Evolutionary conservation across 2,113 vertebrate genomes (phyloP), one percentile per base, ranked within the genome.

Genomic region (Micromys minutus): DNA sequence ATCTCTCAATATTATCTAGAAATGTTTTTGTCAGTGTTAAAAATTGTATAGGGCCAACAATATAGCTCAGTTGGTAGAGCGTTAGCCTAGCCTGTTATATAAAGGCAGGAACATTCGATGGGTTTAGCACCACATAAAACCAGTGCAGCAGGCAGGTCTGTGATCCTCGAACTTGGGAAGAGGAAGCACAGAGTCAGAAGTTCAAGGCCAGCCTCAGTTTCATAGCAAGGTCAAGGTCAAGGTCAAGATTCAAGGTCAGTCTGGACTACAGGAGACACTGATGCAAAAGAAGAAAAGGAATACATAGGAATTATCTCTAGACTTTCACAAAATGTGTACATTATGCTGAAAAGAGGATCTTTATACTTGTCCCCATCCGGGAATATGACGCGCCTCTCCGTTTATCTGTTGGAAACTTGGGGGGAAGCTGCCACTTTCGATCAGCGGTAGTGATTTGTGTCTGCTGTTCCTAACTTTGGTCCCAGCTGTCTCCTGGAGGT

Each of bases 391-490:
- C 45, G 6, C 86, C 75, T 96, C 65, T 77, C 10, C 22, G 45
- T 83, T 79, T 87, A 19, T 59, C 61, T 55, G 71, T 42, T 69
- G 22, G 42, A 81, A 12, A 16, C 26, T 81, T 15, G 45, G 63
- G 21, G 34, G 45, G 34, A 65, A 9, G 9, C 59, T 76, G 21
- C 39, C 10, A 63, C 90, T 96, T 87, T 87, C 57, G 52, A 36
- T 85, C 47, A 19, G 4, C 31, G 15, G 34, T n/a, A 39, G n/a
- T 55, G 22, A 31, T 74, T 42, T 88, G 22, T 55, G n/a, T 72
- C 71, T 13, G 15, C 74, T 95, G 81, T 85, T 47, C 17, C 91
- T 77, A 75, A 83, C 22, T 87, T 90, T 69, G 34, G 85, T 74
- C 39, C 65, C 90, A 52, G 55, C 72, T 94, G 63, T 63, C 80